Evolutionary conservation across 2,888 invertebrate species (phyloP).

Genomic region (Pseudanteris insignis): DNA sequence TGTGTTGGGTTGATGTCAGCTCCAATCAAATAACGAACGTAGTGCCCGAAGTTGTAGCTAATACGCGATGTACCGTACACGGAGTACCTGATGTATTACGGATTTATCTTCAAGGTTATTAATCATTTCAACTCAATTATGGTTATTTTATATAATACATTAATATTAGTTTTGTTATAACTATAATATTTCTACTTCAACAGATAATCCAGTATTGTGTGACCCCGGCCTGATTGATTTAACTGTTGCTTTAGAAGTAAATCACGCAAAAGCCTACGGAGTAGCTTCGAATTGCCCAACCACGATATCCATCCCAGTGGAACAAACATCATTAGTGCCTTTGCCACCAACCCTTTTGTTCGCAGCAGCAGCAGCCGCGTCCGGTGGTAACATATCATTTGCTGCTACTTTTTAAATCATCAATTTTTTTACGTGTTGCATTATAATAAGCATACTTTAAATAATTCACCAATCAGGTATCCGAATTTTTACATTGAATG

Average conservation of each 20-base stretch:
- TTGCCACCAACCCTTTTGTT: conserved; percentile 57
- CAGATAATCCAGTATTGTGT: conserved; percentile 85
- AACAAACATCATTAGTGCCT: conserved; percentile 51
- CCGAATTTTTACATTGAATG: too few species aligned
- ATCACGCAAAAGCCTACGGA: conserved; percentile 79
- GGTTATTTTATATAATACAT: neutral
- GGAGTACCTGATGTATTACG: conserved; percentile 81
- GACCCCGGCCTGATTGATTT: conserved; percentile 78
- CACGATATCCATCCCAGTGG: conserved; percentile 48
- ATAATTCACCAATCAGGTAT: too few species aligned
- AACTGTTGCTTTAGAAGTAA: conserved; percentile 74
- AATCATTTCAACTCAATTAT: too few species aligned
- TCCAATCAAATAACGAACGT: conserved; percentile 79
- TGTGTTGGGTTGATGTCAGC: conserved; percentile 83
- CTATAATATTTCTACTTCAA: too few species aligned
- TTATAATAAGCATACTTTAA: too few species aligned
- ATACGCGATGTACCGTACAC: conserved; percentile 82
- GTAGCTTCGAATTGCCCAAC: conserved; percentile 68
- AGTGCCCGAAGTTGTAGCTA: conserved; percentile 79
- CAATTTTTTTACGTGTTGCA: neutral
- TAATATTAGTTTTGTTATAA: too few species aligned
- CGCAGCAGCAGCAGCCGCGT: conserved; percentile 58
- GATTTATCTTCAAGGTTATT: conserved; percentile 81
- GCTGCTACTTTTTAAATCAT: conserved; percentile 63
- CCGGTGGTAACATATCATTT: conserved; percentile 63